A percentile compares a stretch with the other conserved stretches of the same genome.
Evolutionary conservation across 2,797 vertebrate genomes (phyloP).

Genomic region (Vultur gryphus): DNA sequence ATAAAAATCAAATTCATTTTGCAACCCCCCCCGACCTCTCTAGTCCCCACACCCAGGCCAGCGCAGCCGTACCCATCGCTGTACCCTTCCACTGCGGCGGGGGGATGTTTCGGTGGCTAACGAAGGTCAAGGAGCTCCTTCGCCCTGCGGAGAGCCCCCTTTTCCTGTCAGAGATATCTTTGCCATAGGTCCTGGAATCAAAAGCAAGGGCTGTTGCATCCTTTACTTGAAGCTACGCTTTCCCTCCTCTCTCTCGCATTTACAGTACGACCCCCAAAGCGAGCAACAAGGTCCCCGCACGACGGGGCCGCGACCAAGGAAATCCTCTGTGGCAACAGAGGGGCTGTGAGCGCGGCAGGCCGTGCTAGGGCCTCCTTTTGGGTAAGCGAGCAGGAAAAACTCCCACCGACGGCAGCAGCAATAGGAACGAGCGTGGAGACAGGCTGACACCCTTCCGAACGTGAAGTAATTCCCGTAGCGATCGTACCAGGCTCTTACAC

Average conservation of each 20-base stretch:
- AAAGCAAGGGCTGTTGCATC: background rate
- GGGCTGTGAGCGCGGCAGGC: rapidly evolving
- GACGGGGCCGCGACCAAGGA: background rate
- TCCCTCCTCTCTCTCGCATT: background rate
- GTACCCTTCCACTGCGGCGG: rapidly evolving
- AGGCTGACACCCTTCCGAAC: background rate
- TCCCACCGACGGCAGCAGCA: background rate
- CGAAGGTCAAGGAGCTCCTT: background rate
- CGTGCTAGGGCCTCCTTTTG: background rate
- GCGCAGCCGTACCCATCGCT: background rate
- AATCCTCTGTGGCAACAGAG: background rate
- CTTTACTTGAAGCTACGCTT: background rate
- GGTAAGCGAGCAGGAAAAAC: background rate
- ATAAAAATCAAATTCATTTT: background rate
- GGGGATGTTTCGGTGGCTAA: rapidly evolving
- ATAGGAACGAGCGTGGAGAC: rapidly evolving
- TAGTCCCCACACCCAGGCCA: background rate
- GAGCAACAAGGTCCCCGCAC: background rate
- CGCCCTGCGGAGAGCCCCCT: too few relatives aligned
- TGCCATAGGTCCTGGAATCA: background rate
- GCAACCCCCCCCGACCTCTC: rapidly evolving
- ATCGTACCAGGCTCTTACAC: background rate
- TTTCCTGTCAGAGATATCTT: background rate
- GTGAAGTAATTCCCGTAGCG: rapidly evolving
- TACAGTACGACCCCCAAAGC: background rate